Evolutionary conservation across 2,113 vertebrate species (phyloP), one percentile per base, ranked within the genome.

Genomic region (Neolamprologus caudopunctatus): DNA sequence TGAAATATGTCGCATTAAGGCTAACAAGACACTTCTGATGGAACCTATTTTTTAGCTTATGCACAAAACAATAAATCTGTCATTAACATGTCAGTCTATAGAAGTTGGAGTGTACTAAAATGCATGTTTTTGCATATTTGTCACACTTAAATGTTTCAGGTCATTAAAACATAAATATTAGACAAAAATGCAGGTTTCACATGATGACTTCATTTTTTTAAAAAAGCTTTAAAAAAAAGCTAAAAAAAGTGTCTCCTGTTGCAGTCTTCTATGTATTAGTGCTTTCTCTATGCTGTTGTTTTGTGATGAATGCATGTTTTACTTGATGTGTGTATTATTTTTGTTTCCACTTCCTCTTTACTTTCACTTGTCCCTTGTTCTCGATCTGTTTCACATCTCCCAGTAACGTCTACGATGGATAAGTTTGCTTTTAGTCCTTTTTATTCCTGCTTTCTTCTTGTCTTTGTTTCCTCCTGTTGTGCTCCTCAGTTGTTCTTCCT

Each of bases 121-220:
- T 24, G 35, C 35, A 71, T 68, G 35, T 68, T 68, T 68, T 68
- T 66, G 10, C 10, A n/a, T 66, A 66, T 37, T 66, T 5, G 61
- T 66, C 61, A 66, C 19, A n/a, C 17, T 4, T 31, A 61, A 33
- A 61, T 61, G 16, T 66, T 13, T 66, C 33, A 66, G 19, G 33
- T 2, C 10, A 66, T 1, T 10, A 66, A 63, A 63, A 63, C 61
- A 12, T 35, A 35, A 66, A 66, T 66, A 66, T 66, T 13, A 7
- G 58, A 37, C 10, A 66, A 37, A 66, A 37, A 66, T 66, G 17
- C 61, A 66, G 61, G 33, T 66, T 68, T 68, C 19, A 35, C 17
- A 37, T 37, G 17, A 66, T 37, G 17, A n/a, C 17, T n/a, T 35
- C 17, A 66, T 63, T 35, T 33, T 19, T 10, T 0, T 0, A 9